Evolutionary conservation across 2,113 vertebrate genomes (phyloP).

Genomic region (Sceloporus undulatus): DNA sequence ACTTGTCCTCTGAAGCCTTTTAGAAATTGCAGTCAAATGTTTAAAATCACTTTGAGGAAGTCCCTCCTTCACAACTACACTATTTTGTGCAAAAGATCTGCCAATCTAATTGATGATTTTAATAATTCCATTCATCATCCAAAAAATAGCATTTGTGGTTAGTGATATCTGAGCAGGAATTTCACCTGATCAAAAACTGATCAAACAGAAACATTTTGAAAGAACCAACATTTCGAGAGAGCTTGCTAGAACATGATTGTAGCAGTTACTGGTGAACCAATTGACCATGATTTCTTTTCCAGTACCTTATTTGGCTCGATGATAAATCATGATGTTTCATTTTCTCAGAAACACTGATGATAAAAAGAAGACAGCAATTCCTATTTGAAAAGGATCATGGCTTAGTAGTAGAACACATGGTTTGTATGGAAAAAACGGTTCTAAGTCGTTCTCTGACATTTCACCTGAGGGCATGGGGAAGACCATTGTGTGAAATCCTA

Average conservation of each 20-base stretch:
- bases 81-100: conserved; percentile 25
- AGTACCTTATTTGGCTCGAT: background rate
- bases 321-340: background rate
- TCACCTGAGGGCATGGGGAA: background rate
- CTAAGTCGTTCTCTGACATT: too few species aligned
- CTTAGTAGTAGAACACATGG: too few species aligned
- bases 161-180: conserved; percentile 21
- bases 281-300: background rate
- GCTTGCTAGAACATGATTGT: background rate
- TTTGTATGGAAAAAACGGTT: too few species aligned
- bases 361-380: background rate
- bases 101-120: conserved; percentile 7
- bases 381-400: too few species aligned
- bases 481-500: background rate
- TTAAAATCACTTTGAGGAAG: background rate
- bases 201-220: background rate
- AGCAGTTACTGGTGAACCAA: background rate
- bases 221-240: too few species aligned
- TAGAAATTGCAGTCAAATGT: background rate
- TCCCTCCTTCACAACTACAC: background rate
- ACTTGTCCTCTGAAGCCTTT: background rate
- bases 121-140: conserved; percentile 24
- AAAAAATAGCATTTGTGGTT: conserved; percentile 15
- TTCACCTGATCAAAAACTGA: background rate
- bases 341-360: background rate